A percentile compares a stretch with the other conserved stretches of the same genome.
phyloP scores from a whole-genome alignment of 2,113 vertebrate genomes.

The Antennarius striatus region DNA sequence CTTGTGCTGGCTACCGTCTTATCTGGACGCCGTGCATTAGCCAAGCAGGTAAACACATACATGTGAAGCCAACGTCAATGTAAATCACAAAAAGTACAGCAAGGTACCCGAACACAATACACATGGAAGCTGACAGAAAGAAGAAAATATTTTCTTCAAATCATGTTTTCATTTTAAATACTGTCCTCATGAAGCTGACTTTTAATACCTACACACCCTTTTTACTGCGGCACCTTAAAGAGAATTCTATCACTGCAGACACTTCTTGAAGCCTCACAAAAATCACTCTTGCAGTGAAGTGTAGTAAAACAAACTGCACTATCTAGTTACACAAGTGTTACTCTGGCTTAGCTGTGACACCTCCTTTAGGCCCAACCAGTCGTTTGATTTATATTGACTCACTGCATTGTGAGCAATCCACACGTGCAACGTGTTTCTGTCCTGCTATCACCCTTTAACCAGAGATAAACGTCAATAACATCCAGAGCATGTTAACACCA shows the following conservation, averaged over 20 bases:
- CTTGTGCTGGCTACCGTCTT: constrained; percentile 52
- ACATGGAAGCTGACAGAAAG: too few species aligned
- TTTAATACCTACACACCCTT: background rate
- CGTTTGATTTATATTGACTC: constrained; percentile 18
- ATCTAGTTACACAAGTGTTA: constrained; percentile 13
- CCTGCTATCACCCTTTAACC: background rate
- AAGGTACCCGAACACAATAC: too few species aligned
- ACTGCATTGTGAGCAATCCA: constrained; percentile 10
- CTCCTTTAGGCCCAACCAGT: constrained; percentile 14
- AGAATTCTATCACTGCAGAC: background rate
- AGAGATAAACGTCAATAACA: constrained; percentile 4
- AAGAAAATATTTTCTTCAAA: too few species aligned
- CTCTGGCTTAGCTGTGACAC: constrained; percentile 38
- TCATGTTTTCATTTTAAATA: background rate
- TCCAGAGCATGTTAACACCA: background rate
- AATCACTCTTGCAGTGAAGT: background rate
- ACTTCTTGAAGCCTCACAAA: too few species aligned
- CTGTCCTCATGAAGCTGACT: background rate
- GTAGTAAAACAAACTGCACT: background rate
- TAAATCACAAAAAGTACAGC: background rate
- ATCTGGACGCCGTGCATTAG: constrained; percentile 23
- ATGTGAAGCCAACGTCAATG: background rate
- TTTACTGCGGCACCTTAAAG: background rate
- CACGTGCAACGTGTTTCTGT: constrained; percentile 29
- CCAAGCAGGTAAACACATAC: background rate